Percentiles rank a stretch among this genome's conserved stretches.
These are phyloP conservation scores for Buceros bicornis DNA, from an alignment of 2,797 vertebrate genomes.

Conservation along the genomic window DNA sequence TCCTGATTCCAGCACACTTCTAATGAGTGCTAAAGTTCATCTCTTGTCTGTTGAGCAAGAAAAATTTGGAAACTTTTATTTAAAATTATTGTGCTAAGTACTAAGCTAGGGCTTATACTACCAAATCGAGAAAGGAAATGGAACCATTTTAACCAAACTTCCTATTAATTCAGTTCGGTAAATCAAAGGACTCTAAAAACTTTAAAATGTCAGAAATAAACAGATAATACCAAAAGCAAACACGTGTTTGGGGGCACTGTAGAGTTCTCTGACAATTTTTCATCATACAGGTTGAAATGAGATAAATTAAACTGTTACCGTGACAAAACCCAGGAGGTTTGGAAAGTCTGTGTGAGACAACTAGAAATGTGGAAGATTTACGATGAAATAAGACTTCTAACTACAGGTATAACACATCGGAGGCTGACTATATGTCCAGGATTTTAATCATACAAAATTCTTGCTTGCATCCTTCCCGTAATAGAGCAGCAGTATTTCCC, in stretches of 20 bases:
- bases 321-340: constrained; percentile 43
- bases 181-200: neutral
- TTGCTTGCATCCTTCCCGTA: constrained; percentile 17
- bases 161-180: neutral
- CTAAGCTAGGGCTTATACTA: neutral
- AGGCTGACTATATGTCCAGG: neutral
- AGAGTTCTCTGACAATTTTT: constrained; percentile 48
- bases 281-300: constrained; percentile 48
- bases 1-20: neutral
- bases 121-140: neutral
- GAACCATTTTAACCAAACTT: neutral
- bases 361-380: constrained; percentile 47
- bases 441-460: constrained; percentile 61
- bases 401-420: constrained; percentile 2
- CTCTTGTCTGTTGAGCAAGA: neutral
- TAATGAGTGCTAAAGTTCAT: neutral
- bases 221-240: constrained; percentile 13
- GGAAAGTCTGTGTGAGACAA: constrained; percentile 41
- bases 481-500: constrained; percentile 33
- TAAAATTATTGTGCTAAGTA: neutral
- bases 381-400: constrained; percentile 52
- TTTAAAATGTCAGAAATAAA: neutral
- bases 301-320: constrained; percentile 70
- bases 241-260: neutral
- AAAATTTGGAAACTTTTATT: neutral